phyloP scores from a whole-genome alignment of 2,113 vertebrate species.

The Xyliphius kryptos region DNA sequence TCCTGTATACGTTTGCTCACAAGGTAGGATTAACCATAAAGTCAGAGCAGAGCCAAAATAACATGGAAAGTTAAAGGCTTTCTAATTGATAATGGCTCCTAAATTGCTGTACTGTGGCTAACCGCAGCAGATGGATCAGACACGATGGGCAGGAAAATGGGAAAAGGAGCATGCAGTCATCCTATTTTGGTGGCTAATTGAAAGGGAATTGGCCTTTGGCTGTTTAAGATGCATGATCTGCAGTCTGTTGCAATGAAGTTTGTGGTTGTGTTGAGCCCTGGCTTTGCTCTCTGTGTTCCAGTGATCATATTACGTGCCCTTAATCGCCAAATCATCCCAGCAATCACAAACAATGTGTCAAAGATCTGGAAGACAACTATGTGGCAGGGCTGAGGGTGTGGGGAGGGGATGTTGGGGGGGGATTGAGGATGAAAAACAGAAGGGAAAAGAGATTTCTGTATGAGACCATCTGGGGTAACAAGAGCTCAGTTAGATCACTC shows the following conservation, averaged over 20 bases:
- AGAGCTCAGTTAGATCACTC: too few relatives aligned
- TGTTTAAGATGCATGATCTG: conserved; percentile 54
- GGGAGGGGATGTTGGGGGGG: neutral
- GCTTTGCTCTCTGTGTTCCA: conserved; percentile 40
- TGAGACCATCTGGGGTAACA: too few relatives aligned
- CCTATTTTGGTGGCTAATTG: conserved; percentile 61
- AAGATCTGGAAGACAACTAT: conserved; percentile 41
- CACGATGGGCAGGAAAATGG: conserved; percentile 37
- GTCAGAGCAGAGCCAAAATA: too few relatives aligned
- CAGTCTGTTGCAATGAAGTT: conserved; percentile 48
- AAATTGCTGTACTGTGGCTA: conserved; percentile 22
- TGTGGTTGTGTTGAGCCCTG: conserved; percentile 10
- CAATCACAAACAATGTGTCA: conserved; percentile 52
- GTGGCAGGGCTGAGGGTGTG: too few relatives aligned
- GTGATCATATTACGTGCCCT: conserved; percentile 52
- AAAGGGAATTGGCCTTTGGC: conserved; percentile 59
- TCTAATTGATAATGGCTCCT: too few relatives aligned
- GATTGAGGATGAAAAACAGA: too few relatives aligned
- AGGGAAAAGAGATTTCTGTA: too few relatives aligned
- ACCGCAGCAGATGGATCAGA: conserved; percentile 51
- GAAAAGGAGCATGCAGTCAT: conserved; percentile 54
- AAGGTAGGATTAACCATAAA: too few relatives aligned
- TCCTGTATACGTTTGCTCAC: too few relatives aligned
- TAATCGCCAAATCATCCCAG: conserved; percentile 46
- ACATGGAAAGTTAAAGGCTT: too few relatives aligned